Percentiles rank a stretch among this genome's conserved stretches.
Conservation (phyloP, 2,113 vertebrate genomes). For the Mionectes macconnelli region DNA sequence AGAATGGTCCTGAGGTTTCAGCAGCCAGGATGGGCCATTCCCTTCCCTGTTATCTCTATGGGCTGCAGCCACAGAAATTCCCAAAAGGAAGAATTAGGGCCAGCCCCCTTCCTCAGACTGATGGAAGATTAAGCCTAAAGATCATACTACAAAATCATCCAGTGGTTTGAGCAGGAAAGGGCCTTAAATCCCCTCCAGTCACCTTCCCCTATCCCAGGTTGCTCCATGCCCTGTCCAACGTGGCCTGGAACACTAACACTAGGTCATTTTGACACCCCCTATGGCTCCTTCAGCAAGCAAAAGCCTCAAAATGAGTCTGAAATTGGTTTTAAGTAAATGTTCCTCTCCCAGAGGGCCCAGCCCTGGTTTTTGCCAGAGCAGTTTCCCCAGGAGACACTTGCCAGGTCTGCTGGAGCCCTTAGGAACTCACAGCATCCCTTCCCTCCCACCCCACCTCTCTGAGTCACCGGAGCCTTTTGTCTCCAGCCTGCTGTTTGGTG, state of each 20-base stretch:
- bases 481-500: rapidly evolving
- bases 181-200: not conserved
- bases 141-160: rapidly evolving
- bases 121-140: not conserved
- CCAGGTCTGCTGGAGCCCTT: not conserved
- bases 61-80: not conserved
- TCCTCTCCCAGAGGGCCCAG: not conserved
- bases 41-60: not conserved
- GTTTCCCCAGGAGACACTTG: rapidly evolving
- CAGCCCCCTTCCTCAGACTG: not conserved
- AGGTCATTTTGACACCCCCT: rapidly evolving
- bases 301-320: rapidly evolving
- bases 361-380: not conserved
- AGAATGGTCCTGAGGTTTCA: not conserved
- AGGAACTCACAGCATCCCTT: not conserved
- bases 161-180: not conserved
- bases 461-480: not conserved
- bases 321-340: no score
- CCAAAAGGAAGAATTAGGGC: no score
- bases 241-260: rapidly evolving
- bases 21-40: not conserved
- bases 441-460: not conserved
- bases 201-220: not conserved
- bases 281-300: not conserved
- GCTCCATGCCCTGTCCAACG: not conserved